phyloP scores from a whole-genome alignment of 2,113 vertebrate species.

The Xiphias gladius region DNA sequence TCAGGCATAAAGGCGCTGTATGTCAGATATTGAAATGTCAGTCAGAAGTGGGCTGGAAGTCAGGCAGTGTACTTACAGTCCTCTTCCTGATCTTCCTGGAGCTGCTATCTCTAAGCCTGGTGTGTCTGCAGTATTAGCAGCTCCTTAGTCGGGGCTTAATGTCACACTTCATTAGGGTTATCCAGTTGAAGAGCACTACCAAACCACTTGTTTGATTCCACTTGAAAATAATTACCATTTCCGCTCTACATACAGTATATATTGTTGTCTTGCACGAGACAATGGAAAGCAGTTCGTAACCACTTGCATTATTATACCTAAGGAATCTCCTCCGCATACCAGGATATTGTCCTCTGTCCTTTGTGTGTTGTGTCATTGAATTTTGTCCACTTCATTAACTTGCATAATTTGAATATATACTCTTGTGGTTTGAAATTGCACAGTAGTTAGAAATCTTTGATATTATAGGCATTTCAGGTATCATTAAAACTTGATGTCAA shows the following conservation, averaged over 20 bases:
- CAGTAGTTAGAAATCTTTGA: not conserved
- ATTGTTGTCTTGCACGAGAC: not conserved
- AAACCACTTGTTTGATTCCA: constrained; percentile 1
- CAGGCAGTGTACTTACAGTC: not conserved
- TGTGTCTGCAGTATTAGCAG: constrained; percentile 60
- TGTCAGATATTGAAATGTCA: constrained; percentile 1
- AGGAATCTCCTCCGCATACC: not conserved
- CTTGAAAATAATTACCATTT: not conserved
- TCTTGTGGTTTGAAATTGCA: not conserved
- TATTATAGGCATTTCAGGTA: not conserved
- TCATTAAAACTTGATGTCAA: not conserved
- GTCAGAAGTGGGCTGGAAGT: not conserved
- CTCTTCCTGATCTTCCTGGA: constrained; percentile 39
- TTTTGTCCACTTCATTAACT: not conserved
- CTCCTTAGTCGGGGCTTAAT: constrained; percentile 59
- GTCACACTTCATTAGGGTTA: constrained; percentile 69
- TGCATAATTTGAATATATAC: not conserved
- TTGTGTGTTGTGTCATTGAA: not conserved
- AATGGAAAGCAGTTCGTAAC: not conserved
- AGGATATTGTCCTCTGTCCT: not conserved
- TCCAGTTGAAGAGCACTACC: not conserved
- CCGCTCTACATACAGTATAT: too few species aligned
- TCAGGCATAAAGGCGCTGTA: not conserved
- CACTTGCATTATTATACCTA: not conserved
- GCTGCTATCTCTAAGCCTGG: constrained; percentile 51